Evolutionary conservation across 2,797 vertebrate species (phyloP), one percentile per base, ranked within the genome.

Genomic region (Myripristis murdjan): DNA sequence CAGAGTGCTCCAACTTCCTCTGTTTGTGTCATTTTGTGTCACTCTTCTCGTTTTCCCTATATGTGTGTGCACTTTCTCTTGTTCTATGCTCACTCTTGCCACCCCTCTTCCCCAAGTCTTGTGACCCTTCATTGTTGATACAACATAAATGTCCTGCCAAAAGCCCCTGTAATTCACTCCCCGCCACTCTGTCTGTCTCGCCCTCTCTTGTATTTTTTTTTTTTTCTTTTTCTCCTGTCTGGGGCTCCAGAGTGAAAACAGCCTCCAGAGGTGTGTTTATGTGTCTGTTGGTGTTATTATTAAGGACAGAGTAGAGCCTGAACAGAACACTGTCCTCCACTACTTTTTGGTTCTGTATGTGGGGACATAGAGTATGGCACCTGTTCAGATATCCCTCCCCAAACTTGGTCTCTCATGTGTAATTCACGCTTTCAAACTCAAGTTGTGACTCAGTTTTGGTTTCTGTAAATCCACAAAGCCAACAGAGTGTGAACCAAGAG

Each of bases 111-210:
- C 35, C 15, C 39, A 35, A 39, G 44, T 11, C 39, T 16, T 18
- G 14, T 56, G 76, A 49, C 68, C 44, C 73, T 82, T 89, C 75
- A 93, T 94, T 93, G 93, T 93, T 91, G 9, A 76, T 66, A 82
- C 31, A 44, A 37, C 75, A 48, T n/a, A 49, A 41, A 28, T 44
- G 63, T 55, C 70, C 58, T 67, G 75, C 62, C 75, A 77, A 86
- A 86, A 79, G 78, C 83, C 63, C 85, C 76, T 81, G 49, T 62
- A 20, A 23, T 54, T 54, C 7, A 14, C 55, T 15, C 24, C 26
- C 58, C 4, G 18, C 57, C 63, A 56, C 51, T 23, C 48, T 52
- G 51, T 39, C 9, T 39, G 9, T 39, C 2, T 10, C 9, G 39
- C 37, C 9, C 37, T 39, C 10, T 9, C 10, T 39, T 5, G 5